Base-by-base conservation (phyloP, 2,888 invertebrate genomes). In the Biston betularia region DNA sequence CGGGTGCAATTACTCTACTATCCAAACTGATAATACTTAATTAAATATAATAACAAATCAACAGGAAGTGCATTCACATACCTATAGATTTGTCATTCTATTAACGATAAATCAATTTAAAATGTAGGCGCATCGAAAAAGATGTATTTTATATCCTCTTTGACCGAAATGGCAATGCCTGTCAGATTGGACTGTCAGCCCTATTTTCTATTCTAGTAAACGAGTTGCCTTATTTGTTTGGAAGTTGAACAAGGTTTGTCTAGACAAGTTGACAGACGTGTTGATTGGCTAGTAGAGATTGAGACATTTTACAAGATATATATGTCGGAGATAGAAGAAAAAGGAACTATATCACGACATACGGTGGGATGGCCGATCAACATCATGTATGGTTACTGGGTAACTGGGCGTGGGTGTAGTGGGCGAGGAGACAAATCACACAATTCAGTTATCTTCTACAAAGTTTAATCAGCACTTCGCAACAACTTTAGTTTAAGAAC, bases 191-290 rank as follows among this genome's bases (percentile, higher is more conserved):
- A 15, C 14, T 63, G 57, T 46, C 45, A 44, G 34, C 44, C 12
- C 60, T 56, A 54, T 65, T 69, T 63, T 69, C 62, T 48, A 54
- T 63, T 44, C 52, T 42, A 63, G 42, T 63, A 54, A 63, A 62
- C 48, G 40, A 44, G 65, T 52, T 65, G n/a, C 71, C 69, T 45
- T 71, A 69, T 65, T 46, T 56, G 62, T 55, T 42, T 6, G 46
- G 40, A 53, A 52, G 42, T 44, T 45, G 45, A 34, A 48, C 24
- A 42, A 53, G 55, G 48, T 56, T 58, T 62, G 49, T 60, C 45
- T 59, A 55, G 59, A 58, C 15, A 50, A 50, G 50, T 54, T 14
- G 58, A 64, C 38, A 2, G 63, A 59, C 50, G 24, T 50, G 55
- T 49, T 34, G 59, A 44, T 48, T 44, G 34, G 46, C 42, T 14